Base-by-base conservation (phyloP, 1,140 invertebrate genomes). In the Papilio glaucus region DNA sequence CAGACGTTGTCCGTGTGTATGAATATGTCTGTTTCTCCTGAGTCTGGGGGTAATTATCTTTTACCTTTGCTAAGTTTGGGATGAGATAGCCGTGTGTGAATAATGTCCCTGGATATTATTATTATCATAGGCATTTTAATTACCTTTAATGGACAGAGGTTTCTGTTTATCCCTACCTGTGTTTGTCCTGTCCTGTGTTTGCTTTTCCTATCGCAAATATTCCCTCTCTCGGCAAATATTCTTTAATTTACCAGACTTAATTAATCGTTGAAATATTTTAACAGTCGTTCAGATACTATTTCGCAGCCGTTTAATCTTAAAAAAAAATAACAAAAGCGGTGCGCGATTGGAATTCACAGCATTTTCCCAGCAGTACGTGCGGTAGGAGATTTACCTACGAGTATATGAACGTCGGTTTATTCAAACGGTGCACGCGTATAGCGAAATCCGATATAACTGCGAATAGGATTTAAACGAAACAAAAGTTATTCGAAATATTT, bases 331-430 rank as follows among this genome's bases (percentile, higher is more conserved):
- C 62, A 65, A 65, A 39, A 65, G 29, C 37, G 18, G 15, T 39
- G 39, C 29, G 37, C 39, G 62, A 65, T 65, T 65, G 62, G 15
- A 65, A 65, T 65, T 65, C 62, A 65, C 62, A 65, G 62, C 33
- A 65, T 39, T 38, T 65, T 65, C 15, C 0, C 62, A 21, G 18
- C 29, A 65, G 33, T 65, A 65, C 62, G 33, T 65, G 62, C 62
- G 33, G 29, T 37, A 62, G 62, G 62, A 65, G 33, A 65, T 65
- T 65, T 65, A 65, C 62, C 33, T 65, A 63, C 33, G 61, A 15
- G 33, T 62, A 39, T 38, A 39, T 33, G 15, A 21, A 21, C 39
- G 33, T 39, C 62, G 15, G 29, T 33, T 37, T 61, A 33, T 61
- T 61, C 60, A 61, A 61, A 57, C 49, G 9, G 49, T 57, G 49